phyloP scores from a whole-genome alignment of 1,140 invertebrate species.

The Psix sp. region DNA sequence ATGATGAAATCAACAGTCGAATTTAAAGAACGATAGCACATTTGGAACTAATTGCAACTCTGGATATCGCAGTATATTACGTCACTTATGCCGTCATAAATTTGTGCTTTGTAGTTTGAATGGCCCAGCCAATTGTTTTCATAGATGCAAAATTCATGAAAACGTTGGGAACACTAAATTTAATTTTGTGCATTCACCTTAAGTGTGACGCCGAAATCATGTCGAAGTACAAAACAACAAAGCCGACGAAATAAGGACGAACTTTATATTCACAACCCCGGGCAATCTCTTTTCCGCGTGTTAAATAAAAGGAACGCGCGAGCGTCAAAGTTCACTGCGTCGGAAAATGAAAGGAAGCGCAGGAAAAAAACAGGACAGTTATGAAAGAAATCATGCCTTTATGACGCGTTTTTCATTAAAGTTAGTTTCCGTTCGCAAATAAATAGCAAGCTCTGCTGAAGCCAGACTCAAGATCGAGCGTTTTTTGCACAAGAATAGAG shows the following conservation, averaged over 20 bases:
- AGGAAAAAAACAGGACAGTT: constrained; percentile 18
- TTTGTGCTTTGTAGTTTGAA: no score
- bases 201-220: constrained; percentile 9
- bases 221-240: constrained; percentile 19
- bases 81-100: no score
- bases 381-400: constrained; percentile 44
- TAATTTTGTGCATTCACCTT: constrained; percentile 7
- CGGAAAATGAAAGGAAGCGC: constrained; percentile 16
- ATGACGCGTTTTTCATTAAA: constrained; percentile 57
- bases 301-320: constrained; percentile 24
- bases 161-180: constrained; percentile 1
- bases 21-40: no score
- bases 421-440: constrained; percentile 46
- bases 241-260: background rate
- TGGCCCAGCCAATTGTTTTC: background rate
- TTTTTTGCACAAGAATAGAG: constrained; percentile 36
- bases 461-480: constrained; percentile 10
- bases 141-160: background rate
- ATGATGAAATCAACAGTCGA: no score
- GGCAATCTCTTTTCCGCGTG: constrained; percentile 14
- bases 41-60: no score
- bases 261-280: constrained; percentile 20
- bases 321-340: constrained; percentile 21
- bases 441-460: constrained; percentile 24
- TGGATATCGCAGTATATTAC: no score